A percentile compares a stretch with the other conserved stretches of the same genome.
Conservation (phyloP, 2,113 vertebrate species). For the Indicator maculatus region DNA sequence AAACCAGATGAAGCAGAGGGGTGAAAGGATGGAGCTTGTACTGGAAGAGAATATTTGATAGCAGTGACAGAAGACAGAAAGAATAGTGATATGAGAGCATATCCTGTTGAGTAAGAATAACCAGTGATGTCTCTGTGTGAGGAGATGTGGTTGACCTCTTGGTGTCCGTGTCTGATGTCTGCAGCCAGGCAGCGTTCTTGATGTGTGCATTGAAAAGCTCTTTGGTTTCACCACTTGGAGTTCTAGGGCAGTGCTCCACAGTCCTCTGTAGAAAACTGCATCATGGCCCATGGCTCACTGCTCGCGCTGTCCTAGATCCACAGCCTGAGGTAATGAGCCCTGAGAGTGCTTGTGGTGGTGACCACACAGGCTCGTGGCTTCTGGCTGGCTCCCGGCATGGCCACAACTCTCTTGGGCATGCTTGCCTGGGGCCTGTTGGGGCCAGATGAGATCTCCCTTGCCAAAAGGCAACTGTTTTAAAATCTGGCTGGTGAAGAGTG, state of each 20-base stretch:
- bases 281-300: too few relatives aligned
- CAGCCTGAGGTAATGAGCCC: background rate
- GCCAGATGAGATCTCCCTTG: background rate
- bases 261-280: background rate
- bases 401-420: accelerated
- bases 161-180: background rate
- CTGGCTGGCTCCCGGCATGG: background rate
- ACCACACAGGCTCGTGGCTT: background rate
- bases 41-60: background rate
- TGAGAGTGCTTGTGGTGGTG: background rate
- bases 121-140: background rate
- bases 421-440: background rate
- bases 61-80: background rate
- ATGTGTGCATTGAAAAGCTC: background rate
- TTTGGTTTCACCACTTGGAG: background rate
- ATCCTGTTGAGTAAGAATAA: background rate
- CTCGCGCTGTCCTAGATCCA: background rate
- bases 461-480: background rate
- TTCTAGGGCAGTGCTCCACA: background rate
- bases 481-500: background rate
- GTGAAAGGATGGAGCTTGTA: background rate
- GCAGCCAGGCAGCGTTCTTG: background rate
- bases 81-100: background rate
- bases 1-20: background rate
- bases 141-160: background rate